These are phyloP conservation scores for human DNA, from an alignment of 2,113 vertebrate genomes.

Conservation along the genomic window DNA sequence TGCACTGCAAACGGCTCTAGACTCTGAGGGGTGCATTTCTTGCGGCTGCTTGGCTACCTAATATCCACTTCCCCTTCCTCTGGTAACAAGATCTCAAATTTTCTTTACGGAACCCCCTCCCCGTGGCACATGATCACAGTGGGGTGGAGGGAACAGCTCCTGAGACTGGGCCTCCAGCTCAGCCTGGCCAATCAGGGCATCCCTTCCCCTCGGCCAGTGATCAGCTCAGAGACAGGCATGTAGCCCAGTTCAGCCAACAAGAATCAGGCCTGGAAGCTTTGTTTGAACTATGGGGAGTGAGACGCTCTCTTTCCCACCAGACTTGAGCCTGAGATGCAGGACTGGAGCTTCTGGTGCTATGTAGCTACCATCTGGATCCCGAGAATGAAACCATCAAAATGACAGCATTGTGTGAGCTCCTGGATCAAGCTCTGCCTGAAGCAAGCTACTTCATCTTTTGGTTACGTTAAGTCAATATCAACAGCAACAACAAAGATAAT, in stretches of 20 bases:
- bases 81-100: background rate
- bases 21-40: fast-evolving
- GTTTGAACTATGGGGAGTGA: background rate
- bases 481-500: background rate
- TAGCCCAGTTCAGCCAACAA: background rate
- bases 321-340: background rate
- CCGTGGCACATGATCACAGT: background rate
- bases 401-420: background rate
- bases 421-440: background rate
- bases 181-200: background rate
- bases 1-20: background rate
- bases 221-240: background rate
- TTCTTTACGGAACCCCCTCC: background rate
- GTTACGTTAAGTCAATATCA: background rate
- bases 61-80: background rate
- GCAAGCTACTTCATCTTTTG: background rate
- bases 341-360: background rate
- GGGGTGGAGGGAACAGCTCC: background rate
- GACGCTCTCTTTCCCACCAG: background rate
- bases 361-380: background rate
- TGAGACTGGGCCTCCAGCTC: background rate
- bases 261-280: background rate
- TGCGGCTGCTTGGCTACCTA: background rate
- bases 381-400: background rate
- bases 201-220: background rate